phyloP scores from a whole-genome alignment of 2,888 invertebrate species.

The Itoplectis maculator region DNA sequence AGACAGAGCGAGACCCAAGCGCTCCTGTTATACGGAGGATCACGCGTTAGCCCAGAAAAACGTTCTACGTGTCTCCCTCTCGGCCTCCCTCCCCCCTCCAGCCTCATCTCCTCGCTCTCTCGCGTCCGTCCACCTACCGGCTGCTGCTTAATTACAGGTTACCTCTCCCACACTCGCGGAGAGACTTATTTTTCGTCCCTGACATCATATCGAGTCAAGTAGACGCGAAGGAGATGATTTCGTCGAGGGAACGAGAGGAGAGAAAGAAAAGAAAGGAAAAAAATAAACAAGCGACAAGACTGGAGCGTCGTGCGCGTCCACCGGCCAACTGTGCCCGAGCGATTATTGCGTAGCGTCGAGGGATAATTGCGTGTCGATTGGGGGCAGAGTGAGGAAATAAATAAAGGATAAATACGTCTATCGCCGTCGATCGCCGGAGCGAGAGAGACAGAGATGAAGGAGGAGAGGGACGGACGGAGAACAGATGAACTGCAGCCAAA shows the following conservation, averaged over 20 bases:
- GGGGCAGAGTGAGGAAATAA: constrained; percentile 9
- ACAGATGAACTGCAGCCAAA: constrained; percentile 4
- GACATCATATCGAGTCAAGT: constrained; percentile 40
- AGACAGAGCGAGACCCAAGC: constrained; percentile 31
- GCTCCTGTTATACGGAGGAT: constrained; percentile 46
- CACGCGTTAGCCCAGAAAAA: constrained; percentile 71
- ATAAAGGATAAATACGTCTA: constrained; percentile 19
- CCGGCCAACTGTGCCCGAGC: constrained; percentile 57
- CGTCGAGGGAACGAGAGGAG: neutral
- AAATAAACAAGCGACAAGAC: neutral
- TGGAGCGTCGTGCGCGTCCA: constrained; percentile 22
- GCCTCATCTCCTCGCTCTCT: constrained; percentile 23
- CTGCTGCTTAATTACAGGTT: constrained; percentile 69
- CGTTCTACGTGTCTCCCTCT: constrained; percentile 56
- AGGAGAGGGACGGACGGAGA: neutral
- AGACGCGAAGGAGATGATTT: constrained; percentile 58
- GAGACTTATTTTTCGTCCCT: constrained; percentile 18
- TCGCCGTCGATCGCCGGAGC: neutral
- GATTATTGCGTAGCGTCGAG: constrained; percentile 25
- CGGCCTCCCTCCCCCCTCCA: constrained; percentile 17
- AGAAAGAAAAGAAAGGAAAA: neutral
- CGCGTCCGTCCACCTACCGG: constrained; percentile 60
- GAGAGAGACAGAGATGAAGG: constrained; percentile 12
- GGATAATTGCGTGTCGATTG: constrained; percentile 49
- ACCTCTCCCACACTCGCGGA: constrained; percentile 38